Evolutionary conservation across 2,797 vertebrate genomes (phyloP).

Genomic region (Sebastes umbrosus): DNA sequence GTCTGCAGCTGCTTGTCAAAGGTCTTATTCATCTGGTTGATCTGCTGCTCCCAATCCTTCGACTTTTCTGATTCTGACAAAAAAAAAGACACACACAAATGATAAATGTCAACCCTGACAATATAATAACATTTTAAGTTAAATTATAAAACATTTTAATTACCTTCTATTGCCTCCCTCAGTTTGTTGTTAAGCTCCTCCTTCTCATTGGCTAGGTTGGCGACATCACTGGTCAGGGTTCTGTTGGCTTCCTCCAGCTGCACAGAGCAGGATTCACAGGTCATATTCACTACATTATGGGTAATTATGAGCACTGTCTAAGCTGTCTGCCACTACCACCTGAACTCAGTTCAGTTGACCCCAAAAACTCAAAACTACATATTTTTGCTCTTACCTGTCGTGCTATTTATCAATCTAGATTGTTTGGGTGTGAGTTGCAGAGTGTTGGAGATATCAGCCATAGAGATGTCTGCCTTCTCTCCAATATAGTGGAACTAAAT

Average conservation of each 20-base stretch:
- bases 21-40: constrained; percentile 86
- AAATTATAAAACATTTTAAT: neutral
- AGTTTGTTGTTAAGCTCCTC: constrained; percentile 96
- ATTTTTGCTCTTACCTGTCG: too few species aligned
- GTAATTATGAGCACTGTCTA: neutral
- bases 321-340: neutral
- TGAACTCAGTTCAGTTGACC: too few species aligned
- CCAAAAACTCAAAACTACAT: neutral
- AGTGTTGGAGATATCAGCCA: too few species aligned
- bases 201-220: constrained; percentile 95
- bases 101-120: neutral
- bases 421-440: neutral
- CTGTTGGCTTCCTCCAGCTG: constrained; percentile 97
- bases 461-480: too few species aligned
- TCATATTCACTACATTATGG: neutral
- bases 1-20: constrained; percentile 95
- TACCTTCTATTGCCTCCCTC: constrained; percentile 82
- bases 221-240: constrained; percentile 94
- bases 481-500: too few species aligned
- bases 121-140: neutral
- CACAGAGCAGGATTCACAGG: neutral
- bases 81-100: neutral
- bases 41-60: constrained; percentile 90
- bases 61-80: constrained; percentile 85
- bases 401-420: neutral